Base-by-base conservation (phyloP, 1,140 invertebrate genomes). In the Dinoponera quadriceps region DNA sequence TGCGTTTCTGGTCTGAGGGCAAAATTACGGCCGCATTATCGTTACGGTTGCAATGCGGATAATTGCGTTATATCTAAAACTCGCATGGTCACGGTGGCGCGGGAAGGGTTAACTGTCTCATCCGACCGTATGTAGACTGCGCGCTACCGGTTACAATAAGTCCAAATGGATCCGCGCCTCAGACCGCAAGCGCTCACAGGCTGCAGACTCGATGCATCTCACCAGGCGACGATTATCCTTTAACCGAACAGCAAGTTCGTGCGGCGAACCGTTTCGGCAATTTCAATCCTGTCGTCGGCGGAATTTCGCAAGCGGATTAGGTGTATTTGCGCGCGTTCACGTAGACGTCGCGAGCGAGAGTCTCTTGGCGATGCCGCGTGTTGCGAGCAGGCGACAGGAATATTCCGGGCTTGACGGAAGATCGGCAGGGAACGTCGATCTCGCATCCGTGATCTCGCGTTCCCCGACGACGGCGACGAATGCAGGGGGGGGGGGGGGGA, bases 281-380 rank as follows among this genome's bases (percentile, higher is more conserved):
- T 69, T 78, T 78, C 63, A 66, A 69, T 78, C 51, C 51, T 27
- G 75, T 69, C 33, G 59, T 69, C 33, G 59, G 20, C 75, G 75
- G 22, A 78, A 78, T 78, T 78, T 78, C 33, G 22, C 11, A 66
- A 16, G 48, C 74, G 49, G 75, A 78, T 78, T 78, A 66, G 74
- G 62, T 77, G 20, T 77, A 77, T 77, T 77, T 68, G 74, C 74
- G 29, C 48, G 44, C 62, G 48, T 77, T 77, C 74, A 77, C 62
- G 75, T 78, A 78, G 63, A 78, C 75, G 51, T 38, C 33, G 27
- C 29, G 38, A 48, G 75, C 22, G 63, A 69, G 75, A 38, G 29
- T 33, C 33, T 65, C 63, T 9, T 11, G 38, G 38, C 27, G 73
- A 14, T 74, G 72, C 48, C 55, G 16, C 27, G n/a, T 27, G 59